Conservation (phyloP, 2,113 vertebrate species). For the Mustelus asterias region DNA sequence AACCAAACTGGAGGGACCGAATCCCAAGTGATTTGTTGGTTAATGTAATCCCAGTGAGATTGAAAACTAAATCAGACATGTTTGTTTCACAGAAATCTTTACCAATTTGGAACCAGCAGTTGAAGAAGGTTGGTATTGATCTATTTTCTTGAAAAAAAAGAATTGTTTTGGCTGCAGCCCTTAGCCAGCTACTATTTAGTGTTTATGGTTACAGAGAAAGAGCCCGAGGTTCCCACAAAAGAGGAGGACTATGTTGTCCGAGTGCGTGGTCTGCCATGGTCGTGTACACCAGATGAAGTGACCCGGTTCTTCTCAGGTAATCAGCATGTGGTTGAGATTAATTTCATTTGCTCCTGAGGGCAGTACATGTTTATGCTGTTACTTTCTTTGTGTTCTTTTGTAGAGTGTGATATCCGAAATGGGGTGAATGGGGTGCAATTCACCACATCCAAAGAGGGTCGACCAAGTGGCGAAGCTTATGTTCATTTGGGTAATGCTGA, state of each 20-base stretch:
- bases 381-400: neutral
- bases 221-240: constrained; percentile 58
- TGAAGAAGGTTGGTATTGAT: neutral
- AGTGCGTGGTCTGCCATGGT: constrained; percentile 72
- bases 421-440: constrained; percentile 68
- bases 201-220: constrained; percentile 37
- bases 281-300: constrained; percentile 69
- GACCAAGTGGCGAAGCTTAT: constrained; percentile 72
- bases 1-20: neutral
- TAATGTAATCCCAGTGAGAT: neutral
- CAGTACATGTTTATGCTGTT: neutral
- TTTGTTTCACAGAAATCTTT: constrained; percentile 31
- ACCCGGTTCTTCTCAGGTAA: constrained; percentile 70
- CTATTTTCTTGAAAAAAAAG: neutral
- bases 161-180: neutral
- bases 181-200: neutral
- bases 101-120: neutral
- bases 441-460: constrained; percentile 71
- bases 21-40: neutral
- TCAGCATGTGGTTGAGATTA: neutral
- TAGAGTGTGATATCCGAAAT: constrained; percentile 67
- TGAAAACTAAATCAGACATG: neutral
- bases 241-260: constrained; percentile 70
- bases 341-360: neutral
- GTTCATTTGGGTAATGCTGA: constrained; percentile 65